These are phyloP conservation scores for Sphaerodactylus townsendi DNA, from an alignment of 2,113 vertebrate species.

Conservation along the genomic window DNA sequence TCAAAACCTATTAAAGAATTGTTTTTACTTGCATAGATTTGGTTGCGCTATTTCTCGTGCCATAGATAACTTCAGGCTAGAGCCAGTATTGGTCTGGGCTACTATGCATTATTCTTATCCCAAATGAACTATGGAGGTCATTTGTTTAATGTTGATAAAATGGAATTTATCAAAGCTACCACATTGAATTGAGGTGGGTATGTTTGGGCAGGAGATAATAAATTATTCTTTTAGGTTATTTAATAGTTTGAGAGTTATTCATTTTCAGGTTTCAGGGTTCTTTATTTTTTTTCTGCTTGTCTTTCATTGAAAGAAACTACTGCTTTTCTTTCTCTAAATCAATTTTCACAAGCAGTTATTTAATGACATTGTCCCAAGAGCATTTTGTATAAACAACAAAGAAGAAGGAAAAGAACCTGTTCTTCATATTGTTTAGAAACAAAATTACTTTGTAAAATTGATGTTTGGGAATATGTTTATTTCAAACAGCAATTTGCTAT, in stretches of 20 bases:
- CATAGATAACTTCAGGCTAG: background rate
- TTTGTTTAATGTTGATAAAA: background rate
- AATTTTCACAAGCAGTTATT: background rate
- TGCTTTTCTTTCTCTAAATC: background rate
- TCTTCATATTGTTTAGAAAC: constrained; percentile 16
- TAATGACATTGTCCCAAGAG: background rate
- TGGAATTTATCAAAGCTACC: background rate
- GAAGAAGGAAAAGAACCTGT: background rate
- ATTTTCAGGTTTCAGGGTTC: background rate
- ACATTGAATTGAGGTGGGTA: background rate
- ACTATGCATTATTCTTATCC: background rate
- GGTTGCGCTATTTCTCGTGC: background rate
- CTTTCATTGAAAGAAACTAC: background rate
- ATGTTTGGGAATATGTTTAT: constrained; percentile 45
- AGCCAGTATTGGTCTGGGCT: too few relatives aligned
- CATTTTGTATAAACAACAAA: background rate
- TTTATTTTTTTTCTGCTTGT: background rate
- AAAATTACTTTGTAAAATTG: constrained; percentile 33
- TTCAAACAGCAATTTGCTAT: constrained; percentile 44
- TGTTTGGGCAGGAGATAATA: too few relatives aligned
- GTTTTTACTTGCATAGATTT: background rate
- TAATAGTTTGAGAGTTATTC: background rate
- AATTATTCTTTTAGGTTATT: background rate
- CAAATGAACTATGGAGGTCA: background rate
- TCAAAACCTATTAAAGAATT: background rate